Percentiles rank a stretch among this genome's conserved stretches.
Evolutionary conservation across 1,140 invertebrate species (phyloP).

Genomic region (Vanessa atalanta): DNA sequence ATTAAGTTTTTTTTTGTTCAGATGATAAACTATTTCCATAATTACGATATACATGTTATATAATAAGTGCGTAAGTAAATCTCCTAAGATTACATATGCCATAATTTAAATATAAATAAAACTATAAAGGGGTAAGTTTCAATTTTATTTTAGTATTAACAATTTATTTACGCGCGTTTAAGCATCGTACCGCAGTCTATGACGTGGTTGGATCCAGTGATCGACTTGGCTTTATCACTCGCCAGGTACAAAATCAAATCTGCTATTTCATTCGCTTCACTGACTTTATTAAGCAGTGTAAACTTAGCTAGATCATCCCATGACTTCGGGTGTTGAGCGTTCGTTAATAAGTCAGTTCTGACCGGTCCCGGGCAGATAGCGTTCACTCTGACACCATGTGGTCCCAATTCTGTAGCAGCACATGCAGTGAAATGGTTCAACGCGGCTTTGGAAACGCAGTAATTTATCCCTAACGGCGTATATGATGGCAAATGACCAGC

Average conservation of each 20-base stretch:
- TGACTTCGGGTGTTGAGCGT: background rate
- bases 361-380: conserved; percentile 31
- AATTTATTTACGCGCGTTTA: background rate
- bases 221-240: conserved; percentile 31
- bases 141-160: too few relatives aligned
- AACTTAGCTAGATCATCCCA: conserved; percentile 16
- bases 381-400: conserved; percentile 30
- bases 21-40: too few relatives aligned
- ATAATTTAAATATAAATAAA: too few relatives aligned
- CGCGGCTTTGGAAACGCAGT: conserved; percentile 27
- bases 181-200: conserved; percentile 23
- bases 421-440: conserved; percentile 24
- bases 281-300: conserved; percentile 23
- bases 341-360: conserved; percentile 27
- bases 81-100: too few relatives aligned
- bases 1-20: too few relatives aligned
- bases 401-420: conserved; percentile 22
- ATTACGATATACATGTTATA: too few relatives aligned
- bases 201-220: conserved; percentile 33
- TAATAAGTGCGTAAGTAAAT: too few relatives aligned
- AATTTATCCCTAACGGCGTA: conserved; percentile 4
- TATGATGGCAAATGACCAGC: conserved; percentile 6
- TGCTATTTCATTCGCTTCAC: conserved; percentile 34
- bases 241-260: conserved; percentile 27
- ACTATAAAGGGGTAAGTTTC: too few relatives aligned